Base-by-base conservation (phyloP, 2,888 invertebrate genomes). In the Trichopoda pennipes region DNA sequence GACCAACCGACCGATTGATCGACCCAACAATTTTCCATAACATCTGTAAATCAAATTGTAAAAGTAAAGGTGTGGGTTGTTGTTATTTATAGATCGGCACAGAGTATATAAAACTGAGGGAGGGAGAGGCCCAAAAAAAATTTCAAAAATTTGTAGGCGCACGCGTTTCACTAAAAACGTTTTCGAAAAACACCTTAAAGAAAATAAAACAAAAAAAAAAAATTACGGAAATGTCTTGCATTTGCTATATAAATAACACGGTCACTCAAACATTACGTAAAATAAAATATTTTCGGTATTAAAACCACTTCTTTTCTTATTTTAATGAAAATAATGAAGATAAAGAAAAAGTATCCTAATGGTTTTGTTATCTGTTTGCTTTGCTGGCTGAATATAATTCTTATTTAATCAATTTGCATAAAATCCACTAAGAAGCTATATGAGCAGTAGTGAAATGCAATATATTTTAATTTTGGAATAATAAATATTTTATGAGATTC, bases 41-140 rank as follows among this genome's bases (percentile, higher is more conserved):
- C 23, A 69, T 68, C 21, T 69, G 76, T 61, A 19, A 56, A 47
- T 35, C 23, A n/a, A 63, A 35, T 55, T 35, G 32, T 32, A 38
- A 53, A 53, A 60, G 55, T 49, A 55, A 72, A 76, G 79, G 80
- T 82, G 82, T 82, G 82, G 82, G 82, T 79, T 76, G 79, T 53
- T 14, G 17, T 72, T 82, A 82, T 70, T 72, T 76, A 68, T 82
- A 82, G 75, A 61, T 51, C n/a, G 58, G 49, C 35, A 49, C 35
- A 79, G 28, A 66, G 53, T 38, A 8, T 53, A 42, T 38, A 14
- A 68, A 14, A 73, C 8, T 69, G 61, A 73, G 47, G 61, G 61
- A 73, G 47, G 61, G 61, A 68, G 49, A 44, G 58, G 64, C 21
- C 32, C 21, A 32, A 42, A 56, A 28, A 17, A 17, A 55, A 12